These are phyloP conservation scores for Luperina testacea DNA, from an alignment of 2,888 invertebrate genomes.

Conservation along the genomic window DNA sequence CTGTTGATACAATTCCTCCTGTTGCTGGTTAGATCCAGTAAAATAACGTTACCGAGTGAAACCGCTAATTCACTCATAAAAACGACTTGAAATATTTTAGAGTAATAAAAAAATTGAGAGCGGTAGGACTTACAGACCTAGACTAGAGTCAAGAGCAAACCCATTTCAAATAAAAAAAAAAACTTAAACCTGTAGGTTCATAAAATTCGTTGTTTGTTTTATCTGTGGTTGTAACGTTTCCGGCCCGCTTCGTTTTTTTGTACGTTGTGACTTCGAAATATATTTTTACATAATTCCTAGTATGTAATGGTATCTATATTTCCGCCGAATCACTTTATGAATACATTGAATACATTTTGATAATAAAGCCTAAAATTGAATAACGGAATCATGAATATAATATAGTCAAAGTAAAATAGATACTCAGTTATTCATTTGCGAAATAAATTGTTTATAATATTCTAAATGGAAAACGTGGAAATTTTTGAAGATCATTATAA, in stretches of 20 bases:
- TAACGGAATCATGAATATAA: conserved; percentile 20
- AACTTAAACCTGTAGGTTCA: not conserved
- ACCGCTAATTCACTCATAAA: not conserved
- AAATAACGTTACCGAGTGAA: not conserved
- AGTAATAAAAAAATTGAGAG: not conserved
- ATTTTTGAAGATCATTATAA: not conserved
- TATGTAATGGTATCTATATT: conserved; percentile 28
- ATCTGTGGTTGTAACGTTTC: not conserved
- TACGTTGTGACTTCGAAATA: not conserved
- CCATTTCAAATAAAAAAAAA: no score
- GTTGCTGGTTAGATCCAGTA: not conserved
- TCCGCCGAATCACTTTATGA: conserved; percentile 15
- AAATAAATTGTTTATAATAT: conserved; percentile 13
- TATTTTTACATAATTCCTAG: conserved; percentile 7
- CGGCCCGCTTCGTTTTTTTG: conserved; percentile 35
- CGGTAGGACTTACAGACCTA: no score
- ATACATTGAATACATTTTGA: not conserved
- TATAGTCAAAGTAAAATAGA: not conserved
- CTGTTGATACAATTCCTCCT: not conserved
- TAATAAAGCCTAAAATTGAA: not conserved
- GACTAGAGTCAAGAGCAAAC: no score
- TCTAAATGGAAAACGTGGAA: conserved; percentile 4
- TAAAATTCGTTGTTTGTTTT: not conserved
- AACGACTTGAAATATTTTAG: not conserved
- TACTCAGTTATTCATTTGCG: conserved; percentile 7